A percentile compares a stretch with the other conserved stretches of the same genome.
Evolutionary conservation across 2,113 vertebrate genomes (phyloP).

Genomic region (Xiphias gladius): DNA sequence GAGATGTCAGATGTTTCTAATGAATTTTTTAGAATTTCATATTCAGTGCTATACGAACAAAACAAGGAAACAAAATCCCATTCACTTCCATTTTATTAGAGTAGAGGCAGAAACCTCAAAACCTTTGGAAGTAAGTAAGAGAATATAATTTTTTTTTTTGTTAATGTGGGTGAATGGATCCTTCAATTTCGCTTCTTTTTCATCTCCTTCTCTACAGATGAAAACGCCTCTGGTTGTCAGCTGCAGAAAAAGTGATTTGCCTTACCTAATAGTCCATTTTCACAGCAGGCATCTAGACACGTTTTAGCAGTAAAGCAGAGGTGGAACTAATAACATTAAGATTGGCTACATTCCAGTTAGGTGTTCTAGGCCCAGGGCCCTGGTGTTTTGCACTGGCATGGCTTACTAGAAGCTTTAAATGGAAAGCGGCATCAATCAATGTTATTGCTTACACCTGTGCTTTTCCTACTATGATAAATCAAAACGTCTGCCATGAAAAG

Average conservation of each 20-base stretch:
- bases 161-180: neutral
- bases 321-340: neutral
- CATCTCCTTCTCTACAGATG: neutral
- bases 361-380: neutral
- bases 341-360: neutral
- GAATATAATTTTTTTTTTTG: neutral
- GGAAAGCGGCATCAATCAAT: slow-evolving; percentile 12
- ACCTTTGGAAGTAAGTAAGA: neutral
- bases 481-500: neutral
- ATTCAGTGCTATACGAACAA: neutral
- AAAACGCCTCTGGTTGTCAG: neutral
- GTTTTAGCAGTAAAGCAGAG: neutral
- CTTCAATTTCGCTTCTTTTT: slow-evolving; percentile 1
- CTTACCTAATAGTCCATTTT: neutral
- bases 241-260: neutral
- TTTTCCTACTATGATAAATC: neutral
- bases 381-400: neutral
- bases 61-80: neutral
- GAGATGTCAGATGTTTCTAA: neutral
- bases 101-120: neutral
- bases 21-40: neutral
- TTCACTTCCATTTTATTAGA: too few relatives aligned
- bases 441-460: neutral
- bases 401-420: neutral
- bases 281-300: neutral